Conservation (phyloP, 2,888 invertebrate genomes). For the Diplazon laetatorius region DNA sequence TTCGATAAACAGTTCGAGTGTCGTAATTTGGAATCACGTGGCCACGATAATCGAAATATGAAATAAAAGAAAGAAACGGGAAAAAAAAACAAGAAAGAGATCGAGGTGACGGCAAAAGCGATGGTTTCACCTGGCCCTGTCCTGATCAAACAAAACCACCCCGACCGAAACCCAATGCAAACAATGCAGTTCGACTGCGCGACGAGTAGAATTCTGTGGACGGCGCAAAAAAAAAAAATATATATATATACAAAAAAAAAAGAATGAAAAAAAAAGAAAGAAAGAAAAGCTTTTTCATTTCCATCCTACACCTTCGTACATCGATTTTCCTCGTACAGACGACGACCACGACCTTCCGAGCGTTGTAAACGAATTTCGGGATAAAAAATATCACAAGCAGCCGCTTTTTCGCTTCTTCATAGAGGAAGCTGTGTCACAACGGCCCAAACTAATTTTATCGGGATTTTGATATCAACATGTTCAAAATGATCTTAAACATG, state of each 20-base stretch:
- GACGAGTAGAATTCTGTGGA: constrained; percentile 69
- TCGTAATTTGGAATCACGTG: constrained; percentile 44
- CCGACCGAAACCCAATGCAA: constrained; percentile 75
- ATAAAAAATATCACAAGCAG: no score
- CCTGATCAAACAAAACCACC: constrained; percentile 80
- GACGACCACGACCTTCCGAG: neutral
- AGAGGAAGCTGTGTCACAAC: no score
- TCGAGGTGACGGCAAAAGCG: constrained; percentile 49
- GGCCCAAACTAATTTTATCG: no score
- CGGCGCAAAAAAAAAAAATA: no score
- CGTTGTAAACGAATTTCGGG: constrained; percentile 23
- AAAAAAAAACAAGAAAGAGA: constrained; percentile 63
- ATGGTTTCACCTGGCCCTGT: constrained; percentile 79
- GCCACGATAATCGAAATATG: constrained; percentile 42
- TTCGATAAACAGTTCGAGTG: constrained; percentile 1
- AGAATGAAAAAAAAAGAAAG: no score
- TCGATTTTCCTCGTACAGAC: constrained; percentile 4
- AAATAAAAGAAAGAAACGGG: no score
- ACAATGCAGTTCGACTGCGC: constrained; percentile 71
- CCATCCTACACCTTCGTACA: neutral
- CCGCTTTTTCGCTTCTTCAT: no score
- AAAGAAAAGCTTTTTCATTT: constrained; percentile 37
- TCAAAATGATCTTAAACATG: no score
- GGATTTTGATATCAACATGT: no score
- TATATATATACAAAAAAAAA: no score